These are phyloP conservation scores for Embidobia sp. DNA, from an alignment of 2,888 invertebrate genomes.

Conservation along the genomic window DNA sequence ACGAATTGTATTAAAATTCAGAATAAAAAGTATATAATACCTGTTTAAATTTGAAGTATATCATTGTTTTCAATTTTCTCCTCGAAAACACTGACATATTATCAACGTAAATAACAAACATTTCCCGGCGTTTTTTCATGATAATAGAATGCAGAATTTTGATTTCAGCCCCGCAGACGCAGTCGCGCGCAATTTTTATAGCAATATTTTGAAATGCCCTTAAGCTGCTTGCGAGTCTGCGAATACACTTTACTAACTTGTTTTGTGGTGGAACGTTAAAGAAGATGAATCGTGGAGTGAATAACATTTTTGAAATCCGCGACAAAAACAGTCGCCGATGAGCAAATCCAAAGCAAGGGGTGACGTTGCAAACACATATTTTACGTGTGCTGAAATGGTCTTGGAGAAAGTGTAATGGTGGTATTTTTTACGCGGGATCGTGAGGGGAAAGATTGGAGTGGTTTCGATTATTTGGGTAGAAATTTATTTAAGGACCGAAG, in stretches of 20 bases:
- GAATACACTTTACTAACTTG: conserved; percentile 24
- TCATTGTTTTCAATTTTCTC: too few relatives aligned
- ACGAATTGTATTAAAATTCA: too few relatives aligned
- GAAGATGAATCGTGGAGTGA: conserved; percentile 33
- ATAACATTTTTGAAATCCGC: conserved; percentile 44
- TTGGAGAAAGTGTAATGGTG: conserved; percentile 7
- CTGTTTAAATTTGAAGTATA: too few relatives aligned
- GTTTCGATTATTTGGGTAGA: too few relatives aligned
- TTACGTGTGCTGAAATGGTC: conserved; percentile 29
- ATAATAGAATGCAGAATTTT: conserved; percentile 1
- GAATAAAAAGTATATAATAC: too few relatives aligned
- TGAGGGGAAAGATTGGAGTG: too few relatives aligned
- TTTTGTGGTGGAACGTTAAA: conserved; percentile 27
- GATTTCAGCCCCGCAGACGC: background rate
- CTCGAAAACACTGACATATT: too few relatives aligned
- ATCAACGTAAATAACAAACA: conserved; percentile 7
- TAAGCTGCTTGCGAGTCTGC: background rate
- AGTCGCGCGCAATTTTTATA: conserved; percentile 7
- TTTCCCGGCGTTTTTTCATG: background rate
- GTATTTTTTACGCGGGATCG: conserved; percentile 3
- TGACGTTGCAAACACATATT: conserved; percentile 35
- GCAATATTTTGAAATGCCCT: conserved; percentile 4
- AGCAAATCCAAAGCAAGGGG: conserved; percentile 32
- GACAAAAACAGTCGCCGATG: conserved; percentile 11
- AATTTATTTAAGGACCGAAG: too few relatives aligned